Conservation (phyloP, 1,140 invertebrate genomes). For the Listronotus bonariensis region DNA sequence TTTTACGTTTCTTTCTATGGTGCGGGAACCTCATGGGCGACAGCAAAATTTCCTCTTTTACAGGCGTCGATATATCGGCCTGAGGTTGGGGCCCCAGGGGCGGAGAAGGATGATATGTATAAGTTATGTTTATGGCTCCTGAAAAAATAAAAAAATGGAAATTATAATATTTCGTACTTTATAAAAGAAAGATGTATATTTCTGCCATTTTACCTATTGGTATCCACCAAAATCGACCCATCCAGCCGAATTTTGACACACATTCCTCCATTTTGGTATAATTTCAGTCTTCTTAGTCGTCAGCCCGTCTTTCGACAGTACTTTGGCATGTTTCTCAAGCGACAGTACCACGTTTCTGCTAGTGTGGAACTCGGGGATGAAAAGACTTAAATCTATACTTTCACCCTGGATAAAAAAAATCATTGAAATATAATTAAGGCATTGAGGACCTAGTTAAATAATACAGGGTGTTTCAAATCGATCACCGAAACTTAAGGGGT, state of each 20-base stretch:
- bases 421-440: no score
- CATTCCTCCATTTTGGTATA: slow-evolving; percentile 82
- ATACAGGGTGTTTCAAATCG: no score
- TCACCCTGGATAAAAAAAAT: slow-evolving; percentile 73
- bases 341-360: slow-evolving; percentile 80
- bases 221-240: slow-evolving; percentile 97
- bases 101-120: slow-evolving; percentile 89
- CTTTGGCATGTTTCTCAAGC: slow-evolving; percentile 87
- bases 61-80: slow-evolving; percentile 89
- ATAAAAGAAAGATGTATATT: not conserved
- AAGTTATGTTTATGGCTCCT: slow-evolving; percentile 86
- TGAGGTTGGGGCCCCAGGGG: slow-evolving; percentile 83
- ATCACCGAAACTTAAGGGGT: no score
- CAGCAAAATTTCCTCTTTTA: slow-evolving; percentile 89
- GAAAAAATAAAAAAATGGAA: slow-evolving; percentile 6
- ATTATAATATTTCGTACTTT: not conserved
- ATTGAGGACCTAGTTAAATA: no score
- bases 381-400: slow-evolving; percentile 85
- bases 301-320: slow-evolving; percentile 76
- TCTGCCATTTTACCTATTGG: slow-evolving; percentile 64
- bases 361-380: slow-evolving; percentile 89
- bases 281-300: slow-evolving; percentile 62
- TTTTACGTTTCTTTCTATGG: slow-evolving; percentile 58
- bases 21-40: slow-evolving; percentile 89
- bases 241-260: slow-evolving; percentile 78